Evolutionary conservation across 2,113 vertebrate species (phyloP).

Genomic region (Cinclus mexicanus): DNA sequence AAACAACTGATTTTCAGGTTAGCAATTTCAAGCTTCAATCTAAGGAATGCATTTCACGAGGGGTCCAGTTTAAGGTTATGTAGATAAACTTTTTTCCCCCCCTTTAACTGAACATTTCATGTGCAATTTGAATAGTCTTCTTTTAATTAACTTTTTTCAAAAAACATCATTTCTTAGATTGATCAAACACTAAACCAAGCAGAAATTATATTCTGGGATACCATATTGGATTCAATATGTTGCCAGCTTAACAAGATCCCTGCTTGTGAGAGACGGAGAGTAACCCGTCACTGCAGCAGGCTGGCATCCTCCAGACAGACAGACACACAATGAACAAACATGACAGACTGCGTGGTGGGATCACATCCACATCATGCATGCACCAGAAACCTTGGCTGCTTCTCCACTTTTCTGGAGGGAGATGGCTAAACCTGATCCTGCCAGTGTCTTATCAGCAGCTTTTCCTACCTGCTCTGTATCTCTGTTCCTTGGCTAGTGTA

Average conservation of each 20-base stretch:
- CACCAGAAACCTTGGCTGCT: neutral
- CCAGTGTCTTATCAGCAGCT: neutral
- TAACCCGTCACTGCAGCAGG: neutral
- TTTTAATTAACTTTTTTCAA: neutral
- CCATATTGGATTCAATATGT: neutral
- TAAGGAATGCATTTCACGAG: neutral
- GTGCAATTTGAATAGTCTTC: neutral
- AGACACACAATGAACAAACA: neutral
- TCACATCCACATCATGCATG: fast-evolving
- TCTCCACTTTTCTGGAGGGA: neutral
- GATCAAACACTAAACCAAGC: neutral
- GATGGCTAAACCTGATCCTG: neutral
- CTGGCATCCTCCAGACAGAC: neutral
- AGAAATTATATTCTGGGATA: neutral
- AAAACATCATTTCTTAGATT: neutral
- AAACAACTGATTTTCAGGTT: neutral
- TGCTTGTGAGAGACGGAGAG: neutral
- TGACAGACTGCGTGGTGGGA: neutral
- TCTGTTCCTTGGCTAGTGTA: neutral
- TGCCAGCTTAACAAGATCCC: neutral
- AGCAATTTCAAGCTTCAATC: neutral
- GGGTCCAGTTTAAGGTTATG: neutral
- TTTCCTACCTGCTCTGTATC: neutral
- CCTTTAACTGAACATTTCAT: neutral
- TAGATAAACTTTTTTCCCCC: fast-evolving